Percentiles rank a stretch among this genome's conserved stretches.
phyloP scores from a whole-genome alignment of 1,140 invertebrate genomes.

The Leucophenga varia region DNA sequence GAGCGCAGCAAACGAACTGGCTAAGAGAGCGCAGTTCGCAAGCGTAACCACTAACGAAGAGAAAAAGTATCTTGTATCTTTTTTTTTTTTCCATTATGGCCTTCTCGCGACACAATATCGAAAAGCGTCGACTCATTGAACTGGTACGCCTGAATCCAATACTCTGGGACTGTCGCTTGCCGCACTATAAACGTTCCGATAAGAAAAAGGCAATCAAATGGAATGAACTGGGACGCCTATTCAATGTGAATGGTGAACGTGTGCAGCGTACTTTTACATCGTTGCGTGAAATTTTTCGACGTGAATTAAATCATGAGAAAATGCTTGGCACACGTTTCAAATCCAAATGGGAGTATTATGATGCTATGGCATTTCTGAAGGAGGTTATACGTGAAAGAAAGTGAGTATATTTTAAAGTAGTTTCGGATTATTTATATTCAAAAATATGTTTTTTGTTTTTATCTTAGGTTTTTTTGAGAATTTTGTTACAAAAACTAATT shows the following conservation, averaged over 20 bases:
- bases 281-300: slow-evolving; percentile 45
- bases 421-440: no score
- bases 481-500: no score
- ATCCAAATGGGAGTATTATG: slow-evolving; percentile 55
- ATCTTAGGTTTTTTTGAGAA: no score
- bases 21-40: no score
- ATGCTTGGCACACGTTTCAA: slow-evolving; percentile 46
- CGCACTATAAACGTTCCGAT: slow-evolving; percentile 50
- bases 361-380: slow-evolving; percentile 49
- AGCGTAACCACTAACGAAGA: no score
- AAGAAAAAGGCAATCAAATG: slow-evolving; percentile 52
- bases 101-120: slow-evolving; percentile 51
- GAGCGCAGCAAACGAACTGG: no score
- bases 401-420: no score
- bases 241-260: slow-evolving; percentile 47
- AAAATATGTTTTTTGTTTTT: no score
- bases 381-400: slow-evolving; percentile 50
- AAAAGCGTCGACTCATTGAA: slow-evolving; percentile 52
- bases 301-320: slow-evolving; percentile 52
- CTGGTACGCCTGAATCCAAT: slow-evolving; percentile 48
- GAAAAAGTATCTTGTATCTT: no score
- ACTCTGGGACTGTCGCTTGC: slow-evolving; percentile 50
- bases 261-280: slow-evolving; percentile 53
- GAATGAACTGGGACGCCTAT: slow-evolving; percentile 48
- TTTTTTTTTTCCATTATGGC: no score